These are phyloP conservation scores for Thalassophryne amazonica DNA, from an alignment of 2,797 vertebrate species.

Conservation along the genomic window DNA sequence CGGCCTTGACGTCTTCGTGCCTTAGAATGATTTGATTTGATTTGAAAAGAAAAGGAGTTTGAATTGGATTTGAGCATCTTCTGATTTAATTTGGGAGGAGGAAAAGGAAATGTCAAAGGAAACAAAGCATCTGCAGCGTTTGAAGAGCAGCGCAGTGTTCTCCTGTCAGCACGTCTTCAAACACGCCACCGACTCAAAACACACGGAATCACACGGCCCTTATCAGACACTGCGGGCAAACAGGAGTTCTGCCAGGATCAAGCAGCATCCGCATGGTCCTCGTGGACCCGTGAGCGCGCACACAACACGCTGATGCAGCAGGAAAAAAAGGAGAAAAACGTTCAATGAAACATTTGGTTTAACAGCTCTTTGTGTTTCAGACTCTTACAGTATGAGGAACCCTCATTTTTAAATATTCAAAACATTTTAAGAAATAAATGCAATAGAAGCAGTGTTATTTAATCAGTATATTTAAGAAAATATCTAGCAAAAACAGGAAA, in stretches of 20 bases:
- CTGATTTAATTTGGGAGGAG: constrained; percentile 15
- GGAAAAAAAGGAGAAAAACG: too few relatives aligned
- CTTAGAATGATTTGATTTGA: constrained; percentile 17
- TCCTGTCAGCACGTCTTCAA: background rate
- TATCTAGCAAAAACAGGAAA: too few relatives aligned
- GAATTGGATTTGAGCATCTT: background rate
- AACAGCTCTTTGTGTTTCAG: too few relatives aligned
- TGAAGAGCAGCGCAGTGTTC: background rate
- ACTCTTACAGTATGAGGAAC: too few relatives aligned
- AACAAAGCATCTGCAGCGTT: background rate
- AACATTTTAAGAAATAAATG: too few relatives aligned
- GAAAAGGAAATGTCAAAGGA: constrained; percentile 6
- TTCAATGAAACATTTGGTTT: too few relatives aligned
- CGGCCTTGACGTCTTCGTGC: too few relatives aligned
- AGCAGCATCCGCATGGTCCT: constrained; percentile 10
- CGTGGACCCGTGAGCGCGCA: constrained; percentile 4
- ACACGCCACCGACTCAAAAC: background rate
- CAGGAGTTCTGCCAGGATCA: constrained; percentile 10
- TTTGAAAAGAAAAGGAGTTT: background rate
- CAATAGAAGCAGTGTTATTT: too few relatives aligned
- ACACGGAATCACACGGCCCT: constrained; percentile 2
- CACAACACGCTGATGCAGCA: too few relatives aligned
- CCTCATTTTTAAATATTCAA: too few relatives aligned
- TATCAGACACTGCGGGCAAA: constrained; percentile 5
- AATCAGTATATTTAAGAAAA: too few relatives aligned